Conservation (phyloP, 2,888 invertebrate genomes). For the Carcina quercana region DNA sequence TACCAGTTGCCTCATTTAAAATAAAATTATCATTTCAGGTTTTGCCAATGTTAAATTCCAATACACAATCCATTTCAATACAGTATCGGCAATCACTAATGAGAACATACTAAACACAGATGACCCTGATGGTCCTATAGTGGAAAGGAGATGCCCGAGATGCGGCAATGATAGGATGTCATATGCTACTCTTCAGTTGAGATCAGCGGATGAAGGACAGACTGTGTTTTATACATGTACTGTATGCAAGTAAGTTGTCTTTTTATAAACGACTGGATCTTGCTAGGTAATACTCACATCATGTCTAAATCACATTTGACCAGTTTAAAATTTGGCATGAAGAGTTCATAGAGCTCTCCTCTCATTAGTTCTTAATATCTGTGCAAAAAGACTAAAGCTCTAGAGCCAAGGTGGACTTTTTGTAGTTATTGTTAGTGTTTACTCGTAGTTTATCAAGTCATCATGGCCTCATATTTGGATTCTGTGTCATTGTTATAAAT, state of each 20-base stretch:
- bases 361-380: no score
- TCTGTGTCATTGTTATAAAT: no score
- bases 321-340: no score
- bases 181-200: constrained; percentile 94
- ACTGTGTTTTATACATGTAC: constrained; percentile 98
- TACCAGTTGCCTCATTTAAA: no score
- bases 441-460: no score
- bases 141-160: constrained; percentile 87
- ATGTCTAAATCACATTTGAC: no score
- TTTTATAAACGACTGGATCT: constrained; percentile 1
- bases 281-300: no score
- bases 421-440: no score
- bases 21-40: constrained; percentile 48
- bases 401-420: no score
- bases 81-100: constrained; percentile 45
- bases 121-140: constrained; percentile 82
- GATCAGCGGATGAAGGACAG: constrained; percentile 99
- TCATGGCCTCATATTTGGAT: no score
- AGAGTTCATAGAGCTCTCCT: no score
- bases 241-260: constrained; percentile 85
- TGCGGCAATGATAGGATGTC: constrained; percentile 95
- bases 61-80: constrained; percentile 84
- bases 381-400: no score
- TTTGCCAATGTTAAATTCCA: constrained; percentile 78
- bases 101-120: constrained; percentile 46